A percentile compares a stretch with the other conserved stretches of the same genome.
Conservation (phyloP, 2,797 vertebrate genomes). For the Poecilia picta region DNA sequence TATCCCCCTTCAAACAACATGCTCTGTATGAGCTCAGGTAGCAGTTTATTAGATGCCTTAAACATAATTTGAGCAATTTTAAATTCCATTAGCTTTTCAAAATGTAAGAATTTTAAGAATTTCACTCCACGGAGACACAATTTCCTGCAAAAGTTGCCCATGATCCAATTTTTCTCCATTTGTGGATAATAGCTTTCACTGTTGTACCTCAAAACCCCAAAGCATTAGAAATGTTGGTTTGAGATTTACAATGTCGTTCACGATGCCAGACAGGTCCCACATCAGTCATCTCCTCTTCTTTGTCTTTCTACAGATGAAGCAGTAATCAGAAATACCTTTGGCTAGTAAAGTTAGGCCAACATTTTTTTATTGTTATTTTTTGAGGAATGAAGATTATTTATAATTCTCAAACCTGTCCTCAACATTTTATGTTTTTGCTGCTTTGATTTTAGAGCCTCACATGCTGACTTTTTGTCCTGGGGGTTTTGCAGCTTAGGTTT, state of each 20-base stretch:
- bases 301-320: background rate
- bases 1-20: too few relatives aligned
- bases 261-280: background rate
- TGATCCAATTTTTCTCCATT: background rate
- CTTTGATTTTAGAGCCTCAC: background rate
- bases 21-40: too few relatives aligned
- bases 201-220: background rate
- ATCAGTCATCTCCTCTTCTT: too few relatives aligned
- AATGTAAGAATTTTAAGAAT: too few relatives aligned
- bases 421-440: background rate
- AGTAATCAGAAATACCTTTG: background rate
- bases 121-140: too few relatives aligned
- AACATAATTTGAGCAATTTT: too few relatives aligned
- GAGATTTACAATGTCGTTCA: background rate
- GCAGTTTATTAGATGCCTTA: too few relatives aligned
- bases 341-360: background rate
- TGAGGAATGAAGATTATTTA: background rate
- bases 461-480: background rate
- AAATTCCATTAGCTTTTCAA: too few relatives aligned
- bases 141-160: background rate
- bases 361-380: background rate
- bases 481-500: background rate
- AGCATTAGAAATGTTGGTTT: background rate
- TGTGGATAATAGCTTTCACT: background rate
- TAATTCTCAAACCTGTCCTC: too few relatives aligned